Percentiles rank a stretch among this genome's conserved stretches.
Evolutionary conservation across 2,888 invertebrate genomes (phyloP).

Genomic region (Encarsia formosa): DNA sequence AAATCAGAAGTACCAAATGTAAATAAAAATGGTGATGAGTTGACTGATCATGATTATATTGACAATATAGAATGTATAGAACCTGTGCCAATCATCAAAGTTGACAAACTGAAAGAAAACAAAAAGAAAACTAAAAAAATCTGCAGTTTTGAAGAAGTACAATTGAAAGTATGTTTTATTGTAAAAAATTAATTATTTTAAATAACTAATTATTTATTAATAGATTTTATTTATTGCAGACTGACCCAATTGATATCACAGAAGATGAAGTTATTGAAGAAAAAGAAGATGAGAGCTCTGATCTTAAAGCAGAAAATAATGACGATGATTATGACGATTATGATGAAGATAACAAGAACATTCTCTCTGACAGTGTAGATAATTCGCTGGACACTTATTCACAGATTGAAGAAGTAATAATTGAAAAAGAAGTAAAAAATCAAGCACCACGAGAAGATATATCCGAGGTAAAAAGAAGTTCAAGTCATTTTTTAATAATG

Average conservation of each 20-base stretch:
- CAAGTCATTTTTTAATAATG: conserved; percentile 7
- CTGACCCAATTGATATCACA: neutral
- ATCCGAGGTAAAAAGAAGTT: conserved; percentile 5
- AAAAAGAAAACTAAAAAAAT: conserved; percentile 11
- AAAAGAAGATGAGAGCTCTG: too few relatives aligned
- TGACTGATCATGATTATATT: conserved; percentile 47
- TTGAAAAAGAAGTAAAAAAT: conserved; percentile 18
- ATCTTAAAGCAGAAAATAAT: conserved; percentile 4
- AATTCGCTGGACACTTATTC: conserved; percentile 7
- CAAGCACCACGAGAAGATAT: conserved; percentile 2
- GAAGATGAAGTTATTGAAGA: conserved; percentile 3
- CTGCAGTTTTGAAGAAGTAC: conserved; percentile 1
- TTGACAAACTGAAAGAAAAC: conserved; percentile 8
- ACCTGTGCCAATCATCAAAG: neutral
- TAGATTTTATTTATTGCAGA: conserved; percentile 7
- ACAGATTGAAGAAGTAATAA: conserved; percentile 25
- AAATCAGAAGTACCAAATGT: conserved; percentile 1
- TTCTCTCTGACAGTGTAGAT: neutral
- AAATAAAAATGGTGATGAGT: conserved; percentile 38
- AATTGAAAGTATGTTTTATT: conserved; percentile 8
- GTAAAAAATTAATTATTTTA: too few relatives aligned
- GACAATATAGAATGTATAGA: conserved; percentile 30
- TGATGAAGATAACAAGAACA: conserved; percentile 2
- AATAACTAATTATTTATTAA: too few relatives aligned
- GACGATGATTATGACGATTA: conserved; percentile 1